Conservation (phyloP, 1,140 invertebrate genomes). For the Streblospio benedicti region DNA sequence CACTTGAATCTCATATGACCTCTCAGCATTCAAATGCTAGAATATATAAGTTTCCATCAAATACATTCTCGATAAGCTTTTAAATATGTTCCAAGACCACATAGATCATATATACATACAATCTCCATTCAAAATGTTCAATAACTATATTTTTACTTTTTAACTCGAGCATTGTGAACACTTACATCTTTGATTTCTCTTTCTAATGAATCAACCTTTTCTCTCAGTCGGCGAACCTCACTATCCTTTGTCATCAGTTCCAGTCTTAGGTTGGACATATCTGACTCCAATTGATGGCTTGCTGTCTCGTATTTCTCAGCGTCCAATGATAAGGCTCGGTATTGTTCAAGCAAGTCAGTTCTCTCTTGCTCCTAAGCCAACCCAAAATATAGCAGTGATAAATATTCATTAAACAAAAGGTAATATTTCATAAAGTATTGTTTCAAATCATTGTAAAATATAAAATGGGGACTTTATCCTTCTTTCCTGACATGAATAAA, state of each 20-base stretch:
- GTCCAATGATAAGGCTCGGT: constrained; percentile 40
- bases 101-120: too few species aligned
- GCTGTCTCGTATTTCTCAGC: constrained; percentile 41
- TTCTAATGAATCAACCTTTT: constrained; percentile 41
- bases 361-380: constrained; percentile 41
- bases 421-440: too few species aligned
- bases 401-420: neutral
- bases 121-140: too few species aligned
- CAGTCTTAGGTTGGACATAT: constrained; percentile 40
- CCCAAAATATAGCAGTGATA: neutral
- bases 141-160: too few species aligned
- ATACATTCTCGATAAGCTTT: too few species aligned
- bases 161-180: too few species aligned
- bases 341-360: constrained; percentile 43
- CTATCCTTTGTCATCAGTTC: constrained; percentile 45
- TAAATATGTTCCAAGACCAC: too few species aligned
- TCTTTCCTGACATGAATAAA: too few species aligned
- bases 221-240: constrained; percentile 35
- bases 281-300: constrained; percentile 43
- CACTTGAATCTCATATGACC: constrained; percentile 43
- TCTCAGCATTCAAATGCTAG: constrained; percentile 38
- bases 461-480: neutral
- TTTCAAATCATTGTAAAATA: too few species aligned
- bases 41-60: constrained; percentile 15
- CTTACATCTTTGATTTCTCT: constrained; percentile 41